Evolutionary conservation across 2,888 invertebrate genomes (phyloP), one percentile per base, ranked within the genome.

Genomic region (Caenorhabditis sinica): DNA sequence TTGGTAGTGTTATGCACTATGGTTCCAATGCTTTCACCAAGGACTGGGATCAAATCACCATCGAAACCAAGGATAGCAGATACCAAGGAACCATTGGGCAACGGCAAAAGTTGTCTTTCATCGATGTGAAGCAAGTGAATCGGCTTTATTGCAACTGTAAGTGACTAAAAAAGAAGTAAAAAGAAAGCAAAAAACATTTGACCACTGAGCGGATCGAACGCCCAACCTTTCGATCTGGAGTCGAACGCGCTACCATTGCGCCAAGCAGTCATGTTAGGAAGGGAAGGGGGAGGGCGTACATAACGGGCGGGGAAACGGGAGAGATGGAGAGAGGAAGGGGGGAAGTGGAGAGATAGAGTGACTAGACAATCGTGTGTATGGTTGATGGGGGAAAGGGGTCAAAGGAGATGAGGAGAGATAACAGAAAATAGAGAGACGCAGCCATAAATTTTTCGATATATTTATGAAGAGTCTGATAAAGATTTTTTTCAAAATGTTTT

Each of bases 111-210:
- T 89, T 90, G 0, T 90, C 90, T 0, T 91, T 91, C 68, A 90
- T 91, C 58, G 91, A 91, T 86, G 90, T 91, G 4, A 91, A 91
- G 40, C 91, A 91, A 80, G 88, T 91, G 49, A 91, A 91, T 53
- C 81, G 91, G 17, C 83, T 91, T 9, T 91, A 91, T 76, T 91
- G 91, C 63, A 87, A 89, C 72, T 87, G 90, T 89, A 43, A 82
- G 87, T 74, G 0, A 25, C 30, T 36, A n/a, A 43, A 2, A 23
- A 30, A 4, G 20, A 5, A 11, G 6, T 1, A 58, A 28, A 28
- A 58, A 13, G 28, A 4, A 15, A 60, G 17, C 33, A 30, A 63
- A 63, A 40, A 86, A 80, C n/a, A 60, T 88, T 87, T 88, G 88
- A 88, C 88, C 88, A 85, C 88, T 88, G 88, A 88, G 88, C 84